Evolutionary conservation across 2,888 invertebrate genomes (phyloP), one percentile per base, ranked within the genome.

Genomic region (Lacanobia oleracea): DNA sequence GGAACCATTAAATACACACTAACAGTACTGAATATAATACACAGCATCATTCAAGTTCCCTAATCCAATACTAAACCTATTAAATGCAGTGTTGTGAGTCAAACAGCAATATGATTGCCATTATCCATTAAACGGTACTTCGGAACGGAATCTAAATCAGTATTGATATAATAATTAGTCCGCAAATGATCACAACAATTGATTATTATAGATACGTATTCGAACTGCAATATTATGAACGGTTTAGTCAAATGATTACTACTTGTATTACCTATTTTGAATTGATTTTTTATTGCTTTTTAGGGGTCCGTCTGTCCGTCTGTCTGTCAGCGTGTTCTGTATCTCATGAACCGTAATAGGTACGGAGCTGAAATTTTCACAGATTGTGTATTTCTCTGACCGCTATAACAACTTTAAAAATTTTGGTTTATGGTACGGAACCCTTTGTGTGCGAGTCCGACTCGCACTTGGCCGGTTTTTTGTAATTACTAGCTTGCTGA

Each of bases 131-230:
- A 72, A 57, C 16, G 50, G 50, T 23, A 45, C 60, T 67, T 45
- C 9, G 23, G 9, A 43, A 18, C 27, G 2, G 53, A 56, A 7
- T 56, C 50, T 74, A 63, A 67, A 79, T 79, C 54, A 53, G 21
- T 72, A 74, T 79, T 23, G 63, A 27, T 53, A 23, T 51, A 18
- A 53, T 72, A 56, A 75, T 70, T 70, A 70, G 45, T 59, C 18
- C 18, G 23, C 48, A 63, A 75, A 78, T 65, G 40, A 65, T 56
- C 16, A 53, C 48, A 57, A 53, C 48, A 57, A 54, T 67, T 50
- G 67, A 51, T 62, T 51, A 61, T 59, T 62, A 37, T n/a, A n/a
- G n/a, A n/a, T 45, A 7, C 18, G 8, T 21, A 40, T 27, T 62
- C 27, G 27, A 50, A 45, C 21, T 1, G 7, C 18, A 48, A 18